Evolutionary conservation across 2,797 vertebrate species (phyloP).

Genomic region (Notamacropus eugenii): DNA sequence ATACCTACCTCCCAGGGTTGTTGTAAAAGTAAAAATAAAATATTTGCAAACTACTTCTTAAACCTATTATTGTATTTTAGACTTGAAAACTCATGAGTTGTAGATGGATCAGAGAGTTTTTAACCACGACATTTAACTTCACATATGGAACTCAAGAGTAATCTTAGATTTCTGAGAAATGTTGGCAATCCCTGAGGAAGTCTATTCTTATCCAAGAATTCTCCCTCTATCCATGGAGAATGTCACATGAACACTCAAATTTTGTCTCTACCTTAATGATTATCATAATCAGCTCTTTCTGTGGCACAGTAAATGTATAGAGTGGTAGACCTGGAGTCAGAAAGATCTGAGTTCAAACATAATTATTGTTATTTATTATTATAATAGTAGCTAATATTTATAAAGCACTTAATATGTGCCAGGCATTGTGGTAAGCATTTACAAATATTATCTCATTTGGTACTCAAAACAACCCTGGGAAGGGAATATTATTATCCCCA

Average conservation of each 20-base stretch:
- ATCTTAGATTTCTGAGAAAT: neutral
- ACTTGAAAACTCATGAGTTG: neutral
- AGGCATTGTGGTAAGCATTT: neutral
- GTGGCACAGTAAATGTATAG: neutral
- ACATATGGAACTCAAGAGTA: neutral
- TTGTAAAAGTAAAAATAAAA: neutral
- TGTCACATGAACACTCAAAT: neutral
- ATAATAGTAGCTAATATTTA: neutral
- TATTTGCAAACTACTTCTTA: neutral
- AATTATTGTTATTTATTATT: neutral
- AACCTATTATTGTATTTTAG: neutral
- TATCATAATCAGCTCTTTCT: neutral
- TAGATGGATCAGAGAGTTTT: neutral
- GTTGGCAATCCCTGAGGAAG: neutral
- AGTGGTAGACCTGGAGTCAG: neutral
- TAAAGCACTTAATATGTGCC: neutral
- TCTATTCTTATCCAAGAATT: neutral
- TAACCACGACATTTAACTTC: neutral
- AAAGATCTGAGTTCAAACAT: neutral
- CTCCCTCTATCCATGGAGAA: neutral
- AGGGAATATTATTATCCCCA: neutral
- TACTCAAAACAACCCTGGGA: neutral
- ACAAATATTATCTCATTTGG: neutral
- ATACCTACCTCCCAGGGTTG: neutral
- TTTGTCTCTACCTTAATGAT: neutral